These are phyloP conservation scores for Drosophila gunungcola DNA, from an alignment of 1,140 invertebrate genomes.

Conservation along the genomic window DNA sequence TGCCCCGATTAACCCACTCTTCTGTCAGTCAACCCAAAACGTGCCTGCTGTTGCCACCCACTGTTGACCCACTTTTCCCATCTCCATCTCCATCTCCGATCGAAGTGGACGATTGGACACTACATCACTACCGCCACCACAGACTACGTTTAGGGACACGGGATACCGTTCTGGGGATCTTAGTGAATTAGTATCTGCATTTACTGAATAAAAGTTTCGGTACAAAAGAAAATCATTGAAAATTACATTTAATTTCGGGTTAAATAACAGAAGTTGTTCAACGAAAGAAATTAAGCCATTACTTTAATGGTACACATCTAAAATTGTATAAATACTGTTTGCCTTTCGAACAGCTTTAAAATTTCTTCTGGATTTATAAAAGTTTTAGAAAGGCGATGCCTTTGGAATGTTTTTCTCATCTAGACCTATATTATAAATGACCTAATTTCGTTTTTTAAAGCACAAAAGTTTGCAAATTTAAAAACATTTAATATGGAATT, in stretches of 20 bases:
- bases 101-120: slow-evolving; percentile 11
- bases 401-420: no score
- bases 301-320: no score
- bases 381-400: no score
- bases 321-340: no score
- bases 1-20: not conserved
- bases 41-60: slow-evolving; percentile 63
- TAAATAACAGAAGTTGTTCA: no score
- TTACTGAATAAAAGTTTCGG: slow-evolving; percentile 85
- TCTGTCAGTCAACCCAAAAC: slow-evolving; percentile 30
- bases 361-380: no score
- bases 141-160: slow-evolving; percentile 49
- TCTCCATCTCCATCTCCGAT: slow-evolving; percentile 10
- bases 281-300: no score
- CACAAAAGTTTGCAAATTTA: no score
- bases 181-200: slow-evolving; percentile 70
- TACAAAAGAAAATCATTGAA: slow-evolving; percentile 66
- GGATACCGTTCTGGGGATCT: slow-evolving; percentile 65
- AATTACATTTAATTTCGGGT: not conserved
- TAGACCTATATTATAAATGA: no score
- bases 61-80: slow-evolving; percentile 20
- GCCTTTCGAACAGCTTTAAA: no score
- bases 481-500: no score
- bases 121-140: slow-evolving; percentile 10
- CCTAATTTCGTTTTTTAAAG: no score